Evolutionary conservation across 2,797 vertebrate genomes (phyloP).

Genomic region (Sebastes miniatus): DNA sequence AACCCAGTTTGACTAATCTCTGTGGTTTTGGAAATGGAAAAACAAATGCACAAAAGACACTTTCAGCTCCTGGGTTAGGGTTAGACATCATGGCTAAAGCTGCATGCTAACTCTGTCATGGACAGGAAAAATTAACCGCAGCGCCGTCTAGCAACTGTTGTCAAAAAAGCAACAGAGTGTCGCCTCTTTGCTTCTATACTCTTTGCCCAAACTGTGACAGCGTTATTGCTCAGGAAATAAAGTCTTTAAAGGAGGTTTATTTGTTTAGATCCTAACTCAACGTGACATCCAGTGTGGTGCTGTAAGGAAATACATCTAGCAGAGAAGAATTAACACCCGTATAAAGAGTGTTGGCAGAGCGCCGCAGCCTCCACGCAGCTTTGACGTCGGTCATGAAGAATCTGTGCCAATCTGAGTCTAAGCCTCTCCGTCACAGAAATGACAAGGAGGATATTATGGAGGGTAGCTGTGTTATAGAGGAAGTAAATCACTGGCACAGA

Average conservation of each 20-base stretch:
- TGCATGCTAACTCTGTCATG: too few species aligned
- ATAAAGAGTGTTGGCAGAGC: background rate
- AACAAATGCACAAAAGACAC: background rate
- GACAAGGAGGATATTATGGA: conserved; percentile 15
- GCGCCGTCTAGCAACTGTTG: too few species aligned
- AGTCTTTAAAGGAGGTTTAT: background rate
- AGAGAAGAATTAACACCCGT: background rate
- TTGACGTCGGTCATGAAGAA: background rate
- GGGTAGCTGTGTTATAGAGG: background rate
- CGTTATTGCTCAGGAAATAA: background rate
- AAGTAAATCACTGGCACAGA: background rate
- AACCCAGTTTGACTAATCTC: too few species aligned
- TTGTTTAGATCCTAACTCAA: background rate
- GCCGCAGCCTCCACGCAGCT: background rate
- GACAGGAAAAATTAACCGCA: too few species aligned
- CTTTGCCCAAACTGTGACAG: background rate
- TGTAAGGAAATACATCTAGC: background rate
- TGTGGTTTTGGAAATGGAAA: background rate
- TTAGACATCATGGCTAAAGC: too few species aligned
- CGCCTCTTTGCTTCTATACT: too few species aligned
- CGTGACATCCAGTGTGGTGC: background rate
- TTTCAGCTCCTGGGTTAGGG: too few species aligned
- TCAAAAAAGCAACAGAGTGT: too few species aligned
- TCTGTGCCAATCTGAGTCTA: conserved; percentile 15
- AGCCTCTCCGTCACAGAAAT: background rate